phyloP scores from a whole-genome alignment of 2,888 invertebrate genomes.

The Frankliniella fusca region DNA sequence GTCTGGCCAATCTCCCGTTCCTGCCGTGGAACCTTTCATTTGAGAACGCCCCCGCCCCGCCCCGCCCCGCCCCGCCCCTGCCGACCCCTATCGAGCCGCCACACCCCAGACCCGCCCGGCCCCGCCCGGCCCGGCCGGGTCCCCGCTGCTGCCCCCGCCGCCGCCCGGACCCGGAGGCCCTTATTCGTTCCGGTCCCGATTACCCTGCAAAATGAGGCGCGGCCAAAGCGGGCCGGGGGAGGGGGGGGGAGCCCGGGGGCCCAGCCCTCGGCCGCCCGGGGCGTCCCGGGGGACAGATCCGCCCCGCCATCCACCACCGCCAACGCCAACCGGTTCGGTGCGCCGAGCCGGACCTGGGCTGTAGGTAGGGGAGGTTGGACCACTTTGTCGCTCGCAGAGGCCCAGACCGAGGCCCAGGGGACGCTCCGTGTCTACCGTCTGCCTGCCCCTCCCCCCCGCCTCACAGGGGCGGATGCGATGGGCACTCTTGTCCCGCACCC shows the following conservation, averaged over 20 bases:
- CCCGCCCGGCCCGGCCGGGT: background rate
- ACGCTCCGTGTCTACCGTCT: too few relatives aligned
- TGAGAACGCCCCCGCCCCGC: background rate
- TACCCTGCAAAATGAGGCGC: conserved; percentile 14
- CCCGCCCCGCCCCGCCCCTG: background rate
- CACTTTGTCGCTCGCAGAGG: too few relatives aligned
- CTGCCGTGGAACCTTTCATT: conserved; percentile 1
- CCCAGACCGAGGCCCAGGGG: too few relatives aligned
- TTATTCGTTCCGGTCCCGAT: conserved; percentile 7
- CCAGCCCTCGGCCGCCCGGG: background rate
- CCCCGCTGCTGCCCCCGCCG: background rate
- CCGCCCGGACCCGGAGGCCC: background rate
- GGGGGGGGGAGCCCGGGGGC: background rate
- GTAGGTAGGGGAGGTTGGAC: too few relatives aligned
- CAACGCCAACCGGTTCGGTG: background rate
- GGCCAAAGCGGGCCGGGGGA: background rate
- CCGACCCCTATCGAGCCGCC: background rate
- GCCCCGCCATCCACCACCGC: background rate
- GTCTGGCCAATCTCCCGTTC: conserved; percentile 5
- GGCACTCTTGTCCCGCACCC: too few relatives aligned
- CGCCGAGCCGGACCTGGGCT: too few relatives aligned
- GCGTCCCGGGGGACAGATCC: background rate
- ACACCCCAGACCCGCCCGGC: background rate
- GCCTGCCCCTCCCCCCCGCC: too few relatives aligned
- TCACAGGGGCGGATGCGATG: too few relatives aligned